Base-by-base conservation (phyloP, 1,140 invertebrate genomes). In the Capitella teleta region DNA sequence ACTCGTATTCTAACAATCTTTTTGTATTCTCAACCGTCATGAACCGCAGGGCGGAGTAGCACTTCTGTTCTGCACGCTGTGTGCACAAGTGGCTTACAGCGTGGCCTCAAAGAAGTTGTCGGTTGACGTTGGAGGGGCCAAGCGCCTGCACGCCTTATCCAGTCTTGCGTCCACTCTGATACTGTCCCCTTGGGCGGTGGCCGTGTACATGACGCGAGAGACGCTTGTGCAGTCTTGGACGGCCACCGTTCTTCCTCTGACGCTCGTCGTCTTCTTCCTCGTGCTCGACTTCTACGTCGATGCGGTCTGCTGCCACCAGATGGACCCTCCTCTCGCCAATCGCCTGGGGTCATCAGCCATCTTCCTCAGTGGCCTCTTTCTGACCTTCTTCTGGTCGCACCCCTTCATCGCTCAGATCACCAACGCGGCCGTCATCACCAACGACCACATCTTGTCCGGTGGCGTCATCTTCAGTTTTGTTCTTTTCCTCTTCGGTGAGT, bases 281-380 rank as follows among this genome's bases (percentile, higher is more conserved):
- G 56, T 76, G n/a, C 44, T 76, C 21, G 75, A 77, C 63, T 77
- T 73, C 57, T 77, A 77, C 52, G 66, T 74, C 4, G 74, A 76
- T 47, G 60, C 63, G 19, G 63, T 74, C 0, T 64, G 64, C 30
- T 57, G 52, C 21, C 66, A 59, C 24, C 64, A 65, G 46, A 57
- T 72, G 5, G 64, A 74, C 37, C 49, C 58, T 23, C 44, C 56
- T 12, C 59, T 40, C 19, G 58, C 62, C 21, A 60, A 61, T 6
- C 54, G 61, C 28, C 61, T 59, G 40, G 62, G 67, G 12, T 46
- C 67, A 3, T 58, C 62, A 28, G 59, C 63, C 25, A 66, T 71
- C 30, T 64, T 67, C 54, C 44, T 59, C 14, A 56, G 53, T 48
- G 67, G 64, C 21, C 36, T 73, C 14, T 53, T 68, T 42, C 57